These are phyloP conservation scores for Eonycteris spelaea DNA, from an alignment of 2,113 vertebrate genomes.

Conservation along the genomic window DNA sequence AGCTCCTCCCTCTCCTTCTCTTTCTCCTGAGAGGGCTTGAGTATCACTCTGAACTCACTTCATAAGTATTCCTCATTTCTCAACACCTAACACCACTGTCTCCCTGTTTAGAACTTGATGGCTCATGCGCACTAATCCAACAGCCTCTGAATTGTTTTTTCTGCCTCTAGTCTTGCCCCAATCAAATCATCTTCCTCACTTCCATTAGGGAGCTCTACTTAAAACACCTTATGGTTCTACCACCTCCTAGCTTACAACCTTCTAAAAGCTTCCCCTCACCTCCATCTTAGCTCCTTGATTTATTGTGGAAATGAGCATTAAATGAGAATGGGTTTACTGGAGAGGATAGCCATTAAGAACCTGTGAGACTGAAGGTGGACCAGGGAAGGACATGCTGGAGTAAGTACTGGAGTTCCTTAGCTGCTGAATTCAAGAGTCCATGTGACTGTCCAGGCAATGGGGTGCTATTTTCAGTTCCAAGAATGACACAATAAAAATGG, in stretches of 20 bases:
- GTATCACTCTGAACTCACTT: background rate
- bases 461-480: constrained; percentile 28
- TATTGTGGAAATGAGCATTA: background rate
- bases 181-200: background rate
- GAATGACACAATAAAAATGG: constrained; percentile 47
- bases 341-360: background rate
- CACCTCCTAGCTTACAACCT: background rate
- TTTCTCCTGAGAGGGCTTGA: background rate
- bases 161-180: background rate
- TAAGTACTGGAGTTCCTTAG: background rate
- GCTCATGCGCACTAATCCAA: background rate
- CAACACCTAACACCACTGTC: too few relatives aligned
- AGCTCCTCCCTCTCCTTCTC: background rate
- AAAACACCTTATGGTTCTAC: background rate
- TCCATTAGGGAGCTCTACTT: background rate
- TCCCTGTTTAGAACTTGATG: background rate
- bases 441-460: background rate
- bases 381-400: background rate
- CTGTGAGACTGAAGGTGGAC: background rate
- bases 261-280: background rate
- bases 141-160: background rate
- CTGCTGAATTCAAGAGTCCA: background rate
- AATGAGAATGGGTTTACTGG: background rate
- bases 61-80: background rate
- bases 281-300: background rate